phyloP scores from a whole-genome alignment of 2,797 vertebrate species.

The Holocentrus rufus region DNA sequence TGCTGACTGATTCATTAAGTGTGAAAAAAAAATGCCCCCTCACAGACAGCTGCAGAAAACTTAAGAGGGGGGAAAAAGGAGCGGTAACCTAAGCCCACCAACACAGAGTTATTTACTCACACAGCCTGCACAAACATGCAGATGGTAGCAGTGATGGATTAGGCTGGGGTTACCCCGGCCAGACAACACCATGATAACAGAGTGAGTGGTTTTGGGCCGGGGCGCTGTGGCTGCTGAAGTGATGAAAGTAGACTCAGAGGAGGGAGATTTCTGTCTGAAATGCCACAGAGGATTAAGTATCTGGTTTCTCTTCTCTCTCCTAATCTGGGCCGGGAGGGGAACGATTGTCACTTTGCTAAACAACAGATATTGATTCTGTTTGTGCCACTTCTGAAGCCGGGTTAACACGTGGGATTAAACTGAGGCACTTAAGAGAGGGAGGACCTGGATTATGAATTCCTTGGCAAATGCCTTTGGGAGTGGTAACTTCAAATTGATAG shows the following conservation, averaged over 20 bases:
- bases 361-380: conserved; percentile 66
- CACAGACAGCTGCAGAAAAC: conserved; percentile 65
- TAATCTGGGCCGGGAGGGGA: conserved; percentile 74
- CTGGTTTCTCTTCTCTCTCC: conserved; percentile 69
- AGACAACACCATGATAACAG: conserved; percentile 68
- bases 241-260: conserved; percentile 74
- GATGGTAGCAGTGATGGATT: conserved; percentile 81
- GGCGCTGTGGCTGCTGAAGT: conserved; percentile 60
- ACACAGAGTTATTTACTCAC: conserved; percentile 76
- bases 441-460: conserved; percentile 61
- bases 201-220: conserved; percentile 64
- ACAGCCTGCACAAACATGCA: conserved; percentile 79
- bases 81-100: conserved; percentile 78
- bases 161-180: conserved; percentile 71
- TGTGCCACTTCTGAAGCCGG: conserved; percentile 70
- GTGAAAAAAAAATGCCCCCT: conserved; percentile 67
- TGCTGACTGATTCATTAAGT: conserved; percentile 80
- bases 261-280: conserved; percentile 69
- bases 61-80: conserved; percentile 48
- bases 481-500: conserved; percentile 54
- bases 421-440: conserved; percentile 69
- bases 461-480: conserved; percentile 64
- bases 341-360: conserved; percentile 69
- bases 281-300: conserved; percentile 77
- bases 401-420: conserved; percentile 77